Evolutionary conservation across 2,888 invertebrate species (phyloP), one percentile per base, ranked within the genome.

Genomic region (Eugnorisma glareosa): DNA sequence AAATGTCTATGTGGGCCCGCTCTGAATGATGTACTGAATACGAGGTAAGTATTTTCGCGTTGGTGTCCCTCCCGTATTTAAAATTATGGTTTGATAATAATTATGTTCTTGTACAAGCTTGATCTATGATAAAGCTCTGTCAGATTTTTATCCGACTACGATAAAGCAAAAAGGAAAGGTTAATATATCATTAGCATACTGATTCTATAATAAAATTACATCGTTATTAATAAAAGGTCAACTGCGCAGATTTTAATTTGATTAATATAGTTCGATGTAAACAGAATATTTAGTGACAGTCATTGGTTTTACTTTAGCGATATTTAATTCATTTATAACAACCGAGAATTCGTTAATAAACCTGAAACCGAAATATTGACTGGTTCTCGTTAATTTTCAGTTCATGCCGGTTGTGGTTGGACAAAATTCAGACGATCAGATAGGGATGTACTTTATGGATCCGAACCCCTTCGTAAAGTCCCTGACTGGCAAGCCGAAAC

Each of bases 381-480:
- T 66, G 31, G 51, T 61, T 40, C 2, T 59, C 54, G 73, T 85
- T 77, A 79, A 76, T 86, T 93, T 94, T 45, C 93, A 96, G 96
- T 96, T 96, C 75, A 95, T 96, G 93, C 94, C 96, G 1, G 83
- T 96, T 31, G 92, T 96, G 18, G 91, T 96, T 64, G 96, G 96
- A 3, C 96, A 96, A 83, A 94, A 94, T 82, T 96, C 96, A 0
- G 91, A 96, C 35, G 95, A 97, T 85, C 93, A 97, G 84, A 92
- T 97, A 66, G 91, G 94, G 8, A 90, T 97, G 37, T 97, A 97
- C 84, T 94, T 95, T 66, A 97, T 97, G 90, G 97, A 97, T 87
- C 97, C 97, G 0, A 97, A 97, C 75, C 96, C 97, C 57, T 97
- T 97, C 85, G 90, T 93, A 59, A 97, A 97, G 90, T 97, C 97